Evolutionary conservation across 2,113 vertebrate genomes (phyloP), one percentile per base, ranked within the genome.

Genomic region (Mionectes macconnelli): DNA sequence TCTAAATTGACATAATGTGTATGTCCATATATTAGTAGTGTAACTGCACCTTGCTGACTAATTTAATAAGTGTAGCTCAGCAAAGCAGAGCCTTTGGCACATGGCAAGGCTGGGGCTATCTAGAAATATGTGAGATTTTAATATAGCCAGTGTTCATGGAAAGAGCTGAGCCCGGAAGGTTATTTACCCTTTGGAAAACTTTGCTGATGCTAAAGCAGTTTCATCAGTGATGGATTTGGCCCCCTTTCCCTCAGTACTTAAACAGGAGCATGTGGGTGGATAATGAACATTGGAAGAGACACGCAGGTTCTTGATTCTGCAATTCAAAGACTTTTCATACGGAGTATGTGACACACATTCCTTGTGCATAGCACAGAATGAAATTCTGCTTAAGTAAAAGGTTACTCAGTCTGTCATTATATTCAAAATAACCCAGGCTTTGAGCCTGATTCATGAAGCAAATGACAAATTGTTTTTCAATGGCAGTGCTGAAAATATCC

Each of bases 381-480:
- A 94, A 87, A 86, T 93, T 92, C 94, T 96, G 91, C 96, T 96
- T 95, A 96, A 97, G 90, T 91, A 95, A 93, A 96, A 92, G 87
- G 86, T 95, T 96, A 91, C 91, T 91, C 75, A 91, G 77, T 90
- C 89, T 97, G 74, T 95, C 93, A 95, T 97, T 97, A 90, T 91
- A 95, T 95, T 95, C 42, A 97, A 94, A 93, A 96, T 96, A 96
- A 94, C 95, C 70, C 82, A 95, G 93, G 88, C 84, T 95, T 93
- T 50, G 42, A 95, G 94, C 84, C 94, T 97, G 93, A 93, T 94
- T 97, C 95, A 95, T 67, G 85, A 97, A 96, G 91, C 93, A 97
- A 97, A 91, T 97, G 94, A 93, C 93, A 84, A 91, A 96, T 96
- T 90, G 56, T 96, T 66, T 96, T 95, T 95, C 87, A 96, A 93